Percentiles rank a stretch among this genome's conserved stretches.
These are phyloP conservation scores for Parauchenoglanis punctatus DNA, from an alignment of 2,797 vertebrate species.

Conservation along the genomic window DNA sequence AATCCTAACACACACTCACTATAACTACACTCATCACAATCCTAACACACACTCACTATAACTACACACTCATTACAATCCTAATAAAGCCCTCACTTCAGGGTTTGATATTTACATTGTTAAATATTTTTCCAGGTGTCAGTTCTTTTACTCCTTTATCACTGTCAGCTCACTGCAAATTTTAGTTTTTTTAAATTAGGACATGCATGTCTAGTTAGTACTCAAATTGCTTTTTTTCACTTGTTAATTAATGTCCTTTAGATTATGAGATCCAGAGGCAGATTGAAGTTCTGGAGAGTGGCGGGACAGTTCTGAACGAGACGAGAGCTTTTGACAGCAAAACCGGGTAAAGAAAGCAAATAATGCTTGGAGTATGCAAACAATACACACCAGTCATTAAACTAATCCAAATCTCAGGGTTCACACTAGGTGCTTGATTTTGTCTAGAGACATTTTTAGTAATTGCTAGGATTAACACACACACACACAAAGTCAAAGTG, in stretches of 20 bases:
- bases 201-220: neutral
- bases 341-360: slow-evolving; percentile 78
- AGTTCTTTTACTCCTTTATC: neutral
- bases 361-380: neutral
- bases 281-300: slow-evolving; percentile 83
- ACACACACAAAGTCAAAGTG: neutral
- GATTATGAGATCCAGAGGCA: slow-evolving; percentile 98
- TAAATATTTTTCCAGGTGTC: neutral
- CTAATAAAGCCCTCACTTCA: neutral
- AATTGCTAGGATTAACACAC: neutral
- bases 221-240: neutral
- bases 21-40: neutral
- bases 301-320: slow-evolving; percentile 88
- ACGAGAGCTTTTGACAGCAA: slow-evolving; percentile 92
- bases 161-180: neutral
- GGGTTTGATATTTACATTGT: neutral
- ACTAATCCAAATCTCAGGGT: neutral
- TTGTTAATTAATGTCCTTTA: slow-evolving; percentile 61
- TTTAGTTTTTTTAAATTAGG: neutral
- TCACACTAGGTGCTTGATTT: neutral
- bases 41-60: neutral
- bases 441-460: neutral
- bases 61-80: neutral
- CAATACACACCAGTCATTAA: neutral
- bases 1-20: neutral